A percentile compares a stretch with the other conserved stretches of the same genome.
phyloP scores from a whole-genome alignment of 92 coral and sea anemone genomes.

The Siderastrea radians region DNA sequence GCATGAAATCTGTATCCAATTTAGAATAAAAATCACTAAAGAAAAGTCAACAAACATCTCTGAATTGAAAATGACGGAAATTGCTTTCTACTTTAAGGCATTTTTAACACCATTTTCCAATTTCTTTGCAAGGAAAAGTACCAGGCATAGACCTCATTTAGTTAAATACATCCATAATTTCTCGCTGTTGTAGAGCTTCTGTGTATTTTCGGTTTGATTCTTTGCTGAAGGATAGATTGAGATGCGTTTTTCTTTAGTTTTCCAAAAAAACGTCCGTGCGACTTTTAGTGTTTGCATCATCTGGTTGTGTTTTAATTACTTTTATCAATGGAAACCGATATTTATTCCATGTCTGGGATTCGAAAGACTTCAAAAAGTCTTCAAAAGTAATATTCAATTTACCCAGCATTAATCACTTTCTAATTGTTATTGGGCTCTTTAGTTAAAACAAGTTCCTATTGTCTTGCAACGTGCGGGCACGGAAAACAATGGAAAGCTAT shows the following conservation, averaged over 20 bases:
- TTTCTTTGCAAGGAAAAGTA: background rate
- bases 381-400: slow-evolving; percentile 88
- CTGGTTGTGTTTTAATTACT: slow-evolving; percentile 70
- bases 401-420: slow-evolving; percentile 85
- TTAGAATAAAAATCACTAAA: background rate
- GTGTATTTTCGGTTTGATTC: slow-evolving; percentile 7
- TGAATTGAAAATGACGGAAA: background rate
- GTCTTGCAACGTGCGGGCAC: slow-evolving; percentile 91
- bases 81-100: slow-evolving; percentile 16
- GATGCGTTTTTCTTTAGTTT: slow-evolving; percentile 28
- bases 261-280: slow-evolving; percentile 68
- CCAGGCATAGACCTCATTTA: background rate
- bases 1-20: slow-evolving; percentile 1
- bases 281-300: slow-evolving; percentile 76
- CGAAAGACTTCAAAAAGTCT: slow-evolving; percentile 82
- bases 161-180: slow-evolving; percentile 4
- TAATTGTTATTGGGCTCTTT: slow-evolving; percentile 84
- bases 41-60: slow-evolving; percentile 3
- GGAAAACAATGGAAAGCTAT: slow-evolving; percentile 73
- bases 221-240: slow-evolving; percentile 23
- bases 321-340: slow-evolving; percentile 60
- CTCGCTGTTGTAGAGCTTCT: slow-evolving; percentile 7
- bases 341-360: slow-evolving; percentile 67
- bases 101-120: background rate
- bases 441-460: slow-evolving; percentile 79